Base-by-base conservation (phyloP, 1,140 invertebrate genomes). In the Propsilocerus akamusi region DNA sequence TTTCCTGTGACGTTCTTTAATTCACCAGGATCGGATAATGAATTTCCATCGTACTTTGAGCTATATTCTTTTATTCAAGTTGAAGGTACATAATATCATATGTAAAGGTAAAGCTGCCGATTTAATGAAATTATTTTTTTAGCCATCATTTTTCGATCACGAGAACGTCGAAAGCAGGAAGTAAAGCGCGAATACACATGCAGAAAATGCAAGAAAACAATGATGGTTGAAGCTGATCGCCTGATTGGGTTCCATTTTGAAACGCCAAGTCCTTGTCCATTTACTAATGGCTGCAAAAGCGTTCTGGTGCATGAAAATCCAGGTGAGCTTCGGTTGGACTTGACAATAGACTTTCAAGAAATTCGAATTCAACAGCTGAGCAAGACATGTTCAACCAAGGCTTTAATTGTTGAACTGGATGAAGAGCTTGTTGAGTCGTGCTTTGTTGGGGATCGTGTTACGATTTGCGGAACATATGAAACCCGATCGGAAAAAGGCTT, bases 361-460 rank as follows among this genome's bases (percentile, higher is more conserved):
- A 17, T 41, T 17, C 17, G 10, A 17, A 20, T 41, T 20, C 34
- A 41, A 10, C 14, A 41, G 22, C 5, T 41, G 4, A 20, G 22
- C 10, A 41, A 41, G 22, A 41, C 34, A 17, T 20, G 14, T 7
- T 20, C 17, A 41, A 5, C 17, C 22, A 4, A 20, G 2, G 10
- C 81, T 8, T 76, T 88, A 67, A 81, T 77, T 74, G 76, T 91
- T 2, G 76, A 83, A 25, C 63, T 93, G 26, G 79, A 92, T 61
- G 80, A 92, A 72, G 88, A 93, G 68, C 69, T 94, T 10, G 85
- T 92, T 2, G 87, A 92, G 65, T 68, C 66, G 48, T 91, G 87
- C 64, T 87, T 88, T 65, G 86, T 89, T 52, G 89, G 90, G 10
- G 87, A 93, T 73, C 81, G 88, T 74, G 75, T 94, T 11, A 75